These are phyloP conservation scores for Epirrita christyi DNA, from an alignment of 2,888 invertebrate genomes.

Conservation along the genomic window DNA sequence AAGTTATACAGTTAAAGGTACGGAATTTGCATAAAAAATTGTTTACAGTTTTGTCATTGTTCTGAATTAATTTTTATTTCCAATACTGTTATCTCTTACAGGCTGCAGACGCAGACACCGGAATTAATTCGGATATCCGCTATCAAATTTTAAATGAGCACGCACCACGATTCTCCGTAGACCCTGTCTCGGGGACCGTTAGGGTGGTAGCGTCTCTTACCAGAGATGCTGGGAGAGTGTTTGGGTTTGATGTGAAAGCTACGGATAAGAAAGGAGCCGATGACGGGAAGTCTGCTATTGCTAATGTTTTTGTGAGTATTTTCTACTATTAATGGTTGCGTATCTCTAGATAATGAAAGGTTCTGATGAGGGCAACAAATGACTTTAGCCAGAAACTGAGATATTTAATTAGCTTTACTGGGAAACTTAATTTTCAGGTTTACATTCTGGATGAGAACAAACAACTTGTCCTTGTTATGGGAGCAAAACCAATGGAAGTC, in stretches of 20 bases:
- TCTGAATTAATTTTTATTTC: no score
- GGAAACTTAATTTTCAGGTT: slow-evolving; percentile 85
- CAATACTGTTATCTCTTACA: slow-evolving; percentile 46
- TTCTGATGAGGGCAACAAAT: no score
- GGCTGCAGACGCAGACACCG: slow-evolving; percentile 91
- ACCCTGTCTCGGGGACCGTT: slow-evolving; percentile 90
- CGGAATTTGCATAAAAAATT: slow-evolving; percentile 17
- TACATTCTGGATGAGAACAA: slow-evolving; percentile 93
- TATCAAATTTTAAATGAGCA: slow-evolving; percentile 93
- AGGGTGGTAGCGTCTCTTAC: slow-evolving; percentile 88
- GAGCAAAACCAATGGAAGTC: slow-evolving; percentile 90
- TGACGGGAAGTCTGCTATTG: slow-evolving; percentile 92
- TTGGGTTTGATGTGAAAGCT: slow-evolving; percentile 94
- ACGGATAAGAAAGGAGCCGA: slow-evolving; percentile 92
- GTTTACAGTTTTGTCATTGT: no score
- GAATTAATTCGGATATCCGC: slow-evolving; percentile 91
- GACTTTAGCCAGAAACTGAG: no score
- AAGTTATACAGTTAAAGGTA: slow-evolving; percentile 90
- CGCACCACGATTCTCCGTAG: slow-evolving; percentile 90
- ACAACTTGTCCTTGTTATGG: slow-evolving; percentile 91
- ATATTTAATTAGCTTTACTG: no score
- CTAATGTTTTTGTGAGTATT: slow-evolving; percentile 92
- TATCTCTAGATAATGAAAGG: not conserved
- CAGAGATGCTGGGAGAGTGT: slow-evolving; percentile 89
- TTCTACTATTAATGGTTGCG: not conserved